Evolutionary conservation across 2,888 invertebrate genomes (phyloP).

Genomic region (Taphrorychus bicolor): DNA sequence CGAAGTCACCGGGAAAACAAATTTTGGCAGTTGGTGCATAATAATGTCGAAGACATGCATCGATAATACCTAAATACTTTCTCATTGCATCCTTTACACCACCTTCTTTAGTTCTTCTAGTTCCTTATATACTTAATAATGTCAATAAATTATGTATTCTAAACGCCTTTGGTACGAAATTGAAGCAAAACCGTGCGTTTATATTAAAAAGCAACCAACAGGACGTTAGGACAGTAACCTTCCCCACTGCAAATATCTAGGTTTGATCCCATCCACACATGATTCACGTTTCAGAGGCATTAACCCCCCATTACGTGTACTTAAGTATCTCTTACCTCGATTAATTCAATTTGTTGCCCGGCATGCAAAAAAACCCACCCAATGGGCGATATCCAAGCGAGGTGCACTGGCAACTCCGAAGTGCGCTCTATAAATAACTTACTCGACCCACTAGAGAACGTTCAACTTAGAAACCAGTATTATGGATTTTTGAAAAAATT

Average conservation of each 20-base stretch:
- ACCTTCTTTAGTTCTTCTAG: too few species aligned
- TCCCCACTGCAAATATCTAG: not conserved
- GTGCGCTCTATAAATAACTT: conserved; percentile 22
- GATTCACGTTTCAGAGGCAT: not conserved
- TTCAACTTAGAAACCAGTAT: conserved; percentile 26
- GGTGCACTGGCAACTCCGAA: conserved; percentile 1
- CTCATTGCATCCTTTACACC: too few species aligned
- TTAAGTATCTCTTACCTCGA: not conserved
- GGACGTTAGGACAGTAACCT: not conserved
- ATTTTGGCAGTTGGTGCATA: too few species aligned
- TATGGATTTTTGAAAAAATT: conserved; percentile 7
- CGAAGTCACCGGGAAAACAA: too few species aligned
- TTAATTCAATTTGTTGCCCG: not conserved
- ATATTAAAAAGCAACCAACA: not conserved
- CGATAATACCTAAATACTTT: too few species aligned
- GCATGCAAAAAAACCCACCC: not conserved
- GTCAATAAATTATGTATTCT: too few species aligned
- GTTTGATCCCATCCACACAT: too few species aligned
- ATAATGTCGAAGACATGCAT: too few species aligned
- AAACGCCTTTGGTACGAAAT: too few species aligned
- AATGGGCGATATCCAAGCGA: conserved; percentile 18
- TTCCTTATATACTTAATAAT: too few species aligned
- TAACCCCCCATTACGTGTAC: not conserved
- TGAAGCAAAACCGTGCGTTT: too few species aligned
- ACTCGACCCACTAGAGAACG: conserved; percentile 18